These are phyloP conservation scores for Megaceryle torquata DNA, from an alignment of 2,113 vertebrate genomes.

Conservation along the genomic window DNA sequence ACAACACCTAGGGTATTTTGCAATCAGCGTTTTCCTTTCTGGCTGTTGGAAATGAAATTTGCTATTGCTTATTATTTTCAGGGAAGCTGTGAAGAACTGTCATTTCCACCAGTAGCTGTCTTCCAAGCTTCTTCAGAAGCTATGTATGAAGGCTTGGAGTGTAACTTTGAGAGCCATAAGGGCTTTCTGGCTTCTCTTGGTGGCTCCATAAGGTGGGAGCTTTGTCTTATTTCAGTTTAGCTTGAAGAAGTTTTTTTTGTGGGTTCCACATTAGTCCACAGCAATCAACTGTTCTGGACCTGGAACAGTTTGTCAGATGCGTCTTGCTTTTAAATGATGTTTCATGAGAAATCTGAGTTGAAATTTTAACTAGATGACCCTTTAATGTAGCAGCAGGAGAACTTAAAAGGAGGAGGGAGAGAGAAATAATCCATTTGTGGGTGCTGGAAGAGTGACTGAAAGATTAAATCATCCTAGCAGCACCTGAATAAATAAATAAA, in stretches of 20 bases:
- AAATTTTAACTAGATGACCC: background rate
- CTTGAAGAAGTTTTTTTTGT: accelerated
- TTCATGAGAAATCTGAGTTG: background rate
- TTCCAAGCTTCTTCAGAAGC: background rate
- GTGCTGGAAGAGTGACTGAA: background rate
- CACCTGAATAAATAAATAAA: background rate
- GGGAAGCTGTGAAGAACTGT: background rate
- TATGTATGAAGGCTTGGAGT: background rate
- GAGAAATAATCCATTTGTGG: background rate
- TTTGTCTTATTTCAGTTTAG: accelerated
- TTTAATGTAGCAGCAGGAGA: background rate
- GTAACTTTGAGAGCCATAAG: background rate
- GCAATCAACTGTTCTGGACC: accelerated
- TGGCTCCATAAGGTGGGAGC: background rate
- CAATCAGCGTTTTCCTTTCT: background rate
- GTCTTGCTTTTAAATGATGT: background rate
- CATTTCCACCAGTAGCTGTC: background rate
- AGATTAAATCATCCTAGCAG: background rate
- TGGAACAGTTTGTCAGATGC: background rate
- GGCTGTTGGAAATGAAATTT: background rate
- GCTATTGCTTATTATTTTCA: background rate
- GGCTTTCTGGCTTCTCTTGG: background rate
- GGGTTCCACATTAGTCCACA: background rate
- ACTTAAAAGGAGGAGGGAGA: background rate
- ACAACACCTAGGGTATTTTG: background rate